Evolutionary conservation across 2,888 invertebrate species (phyloP), one percentile per base, ranked within the genome.

Genomic region (Coremacera marginata): DNA sequence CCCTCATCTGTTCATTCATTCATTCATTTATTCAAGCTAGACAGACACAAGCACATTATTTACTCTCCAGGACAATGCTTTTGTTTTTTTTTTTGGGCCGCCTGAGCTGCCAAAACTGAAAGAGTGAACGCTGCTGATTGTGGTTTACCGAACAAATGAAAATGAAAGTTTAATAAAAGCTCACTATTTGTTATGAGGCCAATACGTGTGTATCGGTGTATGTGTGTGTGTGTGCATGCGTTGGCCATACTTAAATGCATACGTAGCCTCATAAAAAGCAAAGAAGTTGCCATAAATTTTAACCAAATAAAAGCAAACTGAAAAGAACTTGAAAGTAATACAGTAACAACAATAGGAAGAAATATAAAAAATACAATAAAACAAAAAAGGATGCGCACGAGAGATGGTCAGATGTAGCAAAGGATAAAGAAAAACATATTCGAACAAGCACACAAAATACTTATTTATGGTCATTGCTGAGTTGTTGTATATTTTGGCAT

Each of bases 201-300:
- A 44, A 11, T 37, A 51, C 5, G 44, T 44, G 44, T 44, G 44
- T 11, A 2, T 44, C 11, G 4, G 34, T 37, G 7, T 7, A 27
- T 19, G 44, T 44, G 44, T 44, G 44, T 11, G 14, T 44, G 44
- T 14, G 34, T 37, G 14, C 11, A 11, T 14, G 34, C 19, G 8
- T 19, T 37, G 65, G 37, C 37, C n/a, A 51, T 19, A 77, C 75
- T 79, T 72, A 79, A 79, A 79, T 77, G 72, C 75, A 73, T 77
- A 75, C 72, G 75, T 68, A 67, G 77, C 72, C 63, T 72, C 75
- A 77, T 75, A 75, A 79, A 79, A 75, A 65, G 63, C 62, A 65
- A 70, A 74, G 44, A 44, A 44, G 44, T 44, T 31, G 75, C 44
- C 74, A 79, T 79, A 79, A 79, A 79, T 77, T 79, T 68, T 14